Evolutionary conservation across 1,140 invertebrate species (phyloP), one percentile per base, ranked within the genome.

Genomic region (Bilobella aurantiaca): DNA sequence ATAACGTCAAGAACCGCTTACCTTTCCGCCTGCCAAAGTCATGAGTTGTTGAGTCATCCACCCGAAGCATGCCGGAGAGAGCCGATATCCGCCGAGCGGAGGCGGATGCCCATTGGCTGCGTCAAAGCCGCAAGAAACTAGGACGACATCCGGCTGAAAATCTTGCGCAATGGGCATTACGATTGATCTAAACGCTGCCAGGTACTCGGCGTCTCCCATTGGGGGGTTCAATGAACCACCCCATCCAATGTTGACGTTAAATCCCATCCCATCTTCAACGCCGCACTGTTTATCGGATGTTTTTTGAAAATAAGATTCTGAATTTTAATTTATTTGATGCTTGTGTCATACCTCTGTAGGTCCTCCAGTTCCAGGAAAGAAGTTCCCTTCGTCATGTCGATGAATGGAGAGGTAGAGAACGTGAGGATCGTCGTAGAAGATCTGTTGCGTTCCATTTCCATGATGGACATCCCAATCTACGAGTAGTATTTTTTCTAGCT

Each of bases 381-480:
- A 99, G 79, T 98, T 98, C 57, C 96, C 96, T 78, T 97, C 93
- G 81, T 99, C 97, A 83, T 99, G 96, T 70, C 96, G 88, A 84
- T 99, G 96, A 76, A 99, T 87, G 69, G 93, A 98, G 71, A 99
- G 84, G 78, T 98, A 98, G 69, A 99, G 81, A 69, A 98, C 90
- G 74, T 88, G 84, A 23, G 91, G 88, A 79, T 98, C 95, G 75
- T 93, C 87, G 79, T 98, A 98, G 79, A 98, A 98, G 66, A 83
- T 81, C 77, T 97, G 92, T 79, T 99, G 96, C 27, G 96, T 98
- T 56, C 96, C 96, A 81, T 99, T 99, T 18, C 97, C 96, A 81
- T 99, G 96, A 79, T 99, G 97, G 61, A 99, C 94, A 81, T 98
- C 96, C 96, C 96, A 99, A 79, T 99, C 96, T 25, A 99, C 84